phyloP scores from a whole-genome alignment of 1,140 invertebrate species.

The Forficula auricularia region DNA sequence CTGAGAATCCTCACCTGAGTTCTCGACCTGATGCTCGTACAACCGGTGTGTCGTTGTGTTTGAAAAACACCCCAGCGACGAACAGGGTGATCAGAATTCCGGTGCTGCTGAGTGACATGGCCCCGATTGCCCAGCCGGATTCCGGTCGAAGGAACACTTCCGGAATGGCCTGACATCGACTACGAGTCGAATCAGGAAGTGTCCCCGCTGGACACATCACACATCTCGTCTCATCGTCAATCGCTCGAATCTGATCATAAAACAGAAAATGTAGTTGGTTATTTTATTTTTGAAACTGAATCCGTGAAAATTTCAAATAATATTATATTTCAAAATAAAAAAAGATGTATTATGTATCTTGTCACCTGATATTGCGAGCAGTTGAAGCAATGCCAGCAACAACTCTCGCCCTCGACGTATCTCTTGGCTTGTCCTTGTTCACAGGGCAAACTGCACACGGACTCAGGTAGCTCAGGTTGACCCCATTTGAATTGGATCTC shows the following conservation, averaged over 20 bases:
- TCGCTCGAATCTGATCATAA: conserved; percentile 47
- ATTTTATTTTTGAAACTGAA: too few relatives aligned
- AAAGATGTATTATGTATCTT: neutral
- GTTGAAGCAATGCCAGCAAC: conserved; percentile 93
- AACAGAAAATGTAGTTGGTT: too few relatives aligned
- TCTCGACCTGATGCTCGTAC: conserved; percentile 79
- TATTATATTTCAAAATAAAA: too few relatives aligned
- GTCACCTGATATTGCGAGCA: conserved; percentile 75
- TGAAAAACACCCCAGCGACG: conserved; percentile 47
- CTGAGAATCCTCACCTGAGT: too few relatives aligned
- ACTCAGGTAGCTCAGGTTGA: conserved; percentile 57
- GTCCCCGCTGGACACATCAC: conserved; percentile 64
- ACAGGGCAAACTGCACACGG: conserved; percentile 77
- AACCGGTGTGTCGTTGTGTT: conserved; percentile 67
- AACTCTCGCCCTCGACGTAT: conserved; percentile 77
- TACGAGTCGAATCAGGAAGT: conserved; percentile 55
- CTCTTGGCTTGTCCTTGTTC: conserved; percentile 72
- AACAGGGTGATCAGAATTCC: conserved; percentile 59
- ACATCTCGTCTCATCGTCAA: conserved; percentile 64
- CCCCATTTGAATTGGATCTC: conserved; percentile 66
- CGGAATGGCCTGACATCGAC: conserved; percentile 57
- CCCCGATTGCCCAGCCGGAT: conserved; percentile 75
- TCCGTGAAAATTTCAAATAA: too few relatives aligned
- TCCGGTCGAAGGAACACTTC: conserved; percentile 65
- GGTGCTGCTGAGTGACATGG: conserved; percentile 59